Evolutionary conservation across 2,113 vertebrate species (phyloP), one percentile per base, ranked within the genome.

Genomic region (Galeopterus variegatus): DNA sequence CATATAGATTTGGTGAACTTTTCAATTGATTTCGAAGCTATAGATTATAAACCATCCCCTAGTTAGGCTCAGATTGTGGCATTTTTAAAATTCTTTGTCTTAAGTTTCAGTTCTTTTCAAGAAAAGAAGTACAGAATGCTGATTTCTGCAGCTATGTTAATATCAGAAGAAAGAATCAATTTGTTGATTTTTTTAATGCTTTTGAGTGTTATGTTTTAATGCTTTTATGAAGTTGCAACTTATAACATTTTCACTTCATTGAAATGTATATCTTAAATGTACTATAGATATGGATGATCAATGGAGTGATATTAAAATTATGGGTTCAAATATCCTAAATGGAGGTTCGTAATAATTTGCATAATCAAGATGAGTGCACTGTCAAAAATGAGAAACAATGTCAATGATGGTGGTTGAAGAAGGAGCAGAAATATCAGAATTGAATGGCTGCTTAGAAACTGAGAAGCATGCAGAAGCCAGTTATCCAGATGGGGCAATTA

Each of bases 91-190:
- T 88, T 79, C 26, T 84, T 79, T 14, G 5, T 41, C 36, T 84
- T 88, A 28, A 52, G 56, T 73, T 84, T 83, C 64, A 84, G 58
- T 88, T 70, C 88, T 62, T 70, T 95, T 88, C 15, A 65, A 65
- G 83, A 48, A 89, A 73, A 85, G 33, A 73, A 45, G 12, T 21
- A 0, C 5, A 62, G 28, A 92, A 89, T 69, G 0, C 48, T 72
- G 82, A 83, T 70, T 83, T 76, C 26, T 79, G 12, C 19, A 33
- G 31, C 45, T 56, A 48, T 65, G 21, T 70, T 88, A 60, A 21
- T 31, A 85, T 1, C 19, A 80, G 45, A 92, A 23, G 69, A 14
- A 81, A 75, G 45, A 56, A 52, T 84, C 60, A 36, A 50, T 75
- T 88, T 88, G 84, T 41, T 89, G 41, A 72, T 72, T 82, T 41